Percentiles rank a stretch among this genome's conserved stretches.
phyloP scores from a whole-genome alignment of 2,888 invertebrate genomes.

The Xestobium rufovillosum region DNA sequence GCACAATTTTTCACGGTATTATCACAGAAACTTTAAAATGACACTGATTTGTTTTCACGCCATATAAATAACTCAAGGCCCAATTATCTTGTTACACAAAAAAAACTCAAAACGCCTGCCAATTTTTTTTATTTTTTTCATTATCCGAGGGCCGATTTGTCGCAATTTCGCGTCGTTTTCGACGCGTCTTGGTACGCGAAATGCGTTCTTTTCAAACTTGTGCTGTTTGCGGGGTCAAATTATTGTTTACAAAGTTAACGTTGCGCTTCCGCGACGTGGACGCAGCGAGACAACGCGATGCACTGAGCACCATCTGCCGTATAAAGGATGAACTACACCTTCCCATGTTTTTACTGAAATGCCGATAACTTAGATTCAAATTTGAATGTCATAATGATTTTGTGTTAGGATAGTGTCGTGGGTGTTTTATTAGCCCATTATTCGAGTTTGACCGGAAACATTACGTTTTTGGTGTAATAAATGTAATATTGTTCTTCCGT shows the following conservation, averaged over 20 bases:
- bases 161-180: too few species aligned
- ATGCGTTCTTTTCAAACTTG: conserved; percentile 6
- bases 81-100: conserved; percentile 8
- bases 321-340: neutral
- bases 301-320: neutral
- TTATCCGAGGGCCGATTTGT: too few species aligned
- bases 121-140: too few species aligned
- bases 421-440: too few species aligned
- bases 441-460: too few species aligned
- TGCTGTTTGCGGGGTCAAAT: conserved; percentile 14
- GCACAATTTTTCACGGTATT: neutral
- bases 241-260: conserved; percentile 15
- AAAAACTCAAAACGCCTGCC: conserved; percentile 4
- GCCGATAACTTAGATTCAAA: too few species aligned
- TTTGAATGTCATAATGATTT: too few species aligned
- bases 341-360: too few species aligned
- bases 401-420: too few species aligned
- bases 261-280: conserved; percentile 6
- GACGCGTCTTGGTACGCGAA: too few species aligned
- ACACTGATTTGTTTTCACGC: conserved; percentile 7
- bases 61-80: conserved; percentile 16
- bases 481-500: too few species aligned
- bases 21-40: neutral
- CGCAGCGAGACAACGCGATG: neutral
- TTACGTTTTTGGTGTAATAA: too few species aligned